phyloP scores from a whole-genome alignment of 2,888 invertebrate species.

The Temnothorax rugatulus region DNA sequence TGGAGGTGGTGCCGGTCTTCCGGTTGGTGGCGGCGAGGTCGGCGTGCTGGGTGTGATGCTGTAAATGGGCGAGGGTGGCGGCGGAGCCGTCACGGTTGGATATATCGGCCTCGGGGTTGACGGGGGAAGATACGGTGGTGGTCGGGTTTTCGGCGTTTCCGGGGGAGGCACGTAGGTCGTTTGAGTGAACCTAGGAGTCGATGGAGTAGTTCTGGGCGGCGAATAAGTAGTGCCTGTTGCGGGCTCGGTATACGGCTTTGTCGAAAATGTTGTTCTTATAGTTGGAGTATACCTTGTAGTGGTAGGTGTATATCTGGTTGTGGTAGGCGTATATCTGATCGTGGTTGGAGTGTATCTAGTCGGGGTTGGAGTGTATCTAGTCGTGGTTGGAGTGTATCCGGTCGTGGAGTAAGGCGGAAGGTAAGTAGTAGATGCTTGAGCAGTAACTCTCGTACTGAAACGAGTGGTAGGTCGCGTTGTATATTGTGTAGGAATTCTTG shows the following conservation, averaged over 20 bases:
- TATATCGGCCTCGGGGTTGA: slow-evolving; percentile 78
- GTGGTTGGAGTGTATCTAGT: not conserved
- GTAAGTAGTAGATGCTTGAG: slow-evolving; percentile 26
- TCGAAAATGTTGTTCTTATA: not conserved
- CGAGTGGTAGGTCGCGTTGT: slow-evolving; percentile 6
- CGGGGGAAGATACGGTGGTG: slow-evolving; percentile 83
- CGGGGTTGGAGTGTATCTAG: not conserved
- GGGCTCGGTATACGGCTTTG: too few species aligned
- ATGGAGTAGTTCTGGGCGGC: slow-evolving; percentile 41
- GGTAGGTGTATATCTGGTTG: not conserved
- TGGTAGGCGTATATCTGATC: not conserved
- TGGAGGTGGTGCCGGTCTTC: slow-evolving; percentile 78
- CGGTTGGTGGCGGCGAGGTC: slow-evolving; percentile 76
- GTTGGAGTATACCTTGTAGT: not conserved
- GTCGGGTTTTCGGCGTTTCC: slow-evolving; percentile 66
- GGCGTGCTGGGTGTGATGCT: slow-evolving; percentile 78
- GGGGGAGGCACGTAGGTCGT: slow-evolving; percentile 45
- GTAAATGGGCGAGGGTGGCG: slow-evolving; percentile 83
- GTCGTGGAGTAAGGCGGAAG: slow-evolving; percentile 10
- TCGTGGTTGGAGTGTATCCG: not conserved
- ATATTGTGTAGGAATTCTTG: not conserved
- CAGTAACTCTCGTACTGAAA: not conserved
- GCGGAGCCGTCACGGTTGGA: slow-evolving; percentile 82
- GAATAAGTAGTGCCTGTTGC: slow-evolving; percentile 14
- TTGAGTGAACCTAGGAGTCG: slow-evolving; percentile 7